Evolutionary conservation across 2,888 invertebrate genomes (phyloP).

Genomic region (Acleris laterana): DNA sequence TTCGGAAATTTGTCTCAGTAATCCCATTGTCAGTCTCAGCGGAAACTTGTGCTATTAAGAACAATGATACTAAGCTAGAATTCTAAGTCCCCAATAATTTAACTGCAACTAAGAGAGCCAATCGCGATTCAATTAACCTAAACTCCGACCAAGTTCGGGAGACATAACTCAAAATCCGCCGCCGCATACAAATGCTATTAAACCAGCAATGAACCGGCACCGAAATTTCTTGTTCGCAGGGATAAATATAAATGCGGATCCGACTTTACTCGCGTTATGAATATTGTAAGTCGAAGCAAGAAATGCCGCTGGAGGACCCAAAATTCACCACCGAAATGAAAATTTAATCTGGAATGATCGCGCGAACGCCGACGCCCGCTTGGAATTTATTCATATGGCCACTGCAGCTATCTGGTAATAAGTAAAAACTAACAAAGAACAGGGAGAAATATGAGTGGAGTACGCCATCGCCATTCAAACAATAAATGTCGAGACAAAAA

Average conservation of each 20-base stretch:
- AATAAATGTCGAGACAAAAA: slow-evolving; percentile 64
- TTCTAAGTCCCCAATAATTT: background rate
- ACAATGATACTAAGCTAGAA: background rate
- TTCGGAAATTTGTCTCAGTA: too few relatives aligned
- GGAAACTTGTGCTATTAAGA: background rate
- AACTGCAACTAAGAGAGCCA: background rate
- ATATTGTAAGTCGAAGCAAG: slow-evolving; percentile 54
- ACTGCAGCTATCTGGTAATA: slow-evolving; percentile 62
- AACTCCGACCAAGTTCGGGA: background rate
- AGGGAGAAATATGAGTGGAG: slow-evolving; percentile 64
- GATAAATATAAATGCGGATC: slow-evolving; percentile 41
- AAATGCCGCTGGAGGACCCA: slow-evolving; percentile 40
- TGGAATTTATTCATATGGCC: slow-evolving; percentile 67
- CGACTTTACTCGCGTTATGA: slow-evolving; percentile 53
- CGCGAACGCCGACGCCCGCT: slow-evolving; percentile 45
- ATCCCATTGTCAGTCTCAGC: too few relatives aligned
- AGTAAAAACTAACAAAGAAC: slow-evolving; percentile 68
- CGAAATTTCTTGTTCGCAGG: slow-evolving; percentile 11
- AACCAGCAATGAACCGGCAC: slow-evolving; percentile 2
- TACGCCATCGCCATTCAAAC: slow-evolving; percentile 65
- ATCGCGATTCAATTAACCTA: slow-evolving; percentile 13
- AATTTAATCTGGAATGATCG: slow-evolving; percentile 69
- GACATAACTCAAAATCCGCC: slow-evolving; percentile 22
- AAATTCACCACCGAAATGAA: slow-evolving; percentile 62
- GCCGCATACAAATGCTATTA: slow-evolving; percentile 21